A percentile compares a stretch with the other conserved stretches of the same genome.
Evolutionary conservation across 2,888 invertebrate species (phyloP).

Genomic region (Drosophila fungiperda): DNA sequence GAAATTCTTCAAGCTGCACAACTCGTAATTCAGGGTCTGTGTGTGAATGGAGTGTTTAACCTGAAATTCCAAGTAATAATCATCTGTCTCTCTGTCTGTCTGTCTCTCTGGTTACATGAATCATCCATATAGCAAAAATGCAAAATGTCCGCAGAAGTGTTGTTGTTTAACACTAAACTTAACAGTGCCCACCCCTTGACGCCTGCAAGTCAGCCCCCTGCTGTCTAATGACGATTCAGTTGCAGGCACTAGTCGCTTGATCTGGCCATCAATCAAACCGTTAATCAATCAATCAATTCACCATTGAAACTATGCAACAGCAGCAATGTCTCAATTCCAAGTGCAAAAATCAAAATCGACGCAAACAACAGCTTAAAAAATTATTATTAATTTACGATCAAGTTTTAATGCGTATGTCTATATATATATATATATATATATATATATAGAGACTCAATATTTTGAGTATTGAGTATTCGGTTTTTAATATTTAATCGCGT

Average conservation of each 20-base stretch:
- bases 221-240: conserved; percentile 53
- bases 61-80: background rate
- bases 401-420: conserved; percentile 27
- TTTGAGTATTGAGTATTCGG: conserved; percentile 28
- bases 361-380: conserved; percentile 20
- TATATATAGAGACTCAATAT: conserved; percentile 9
- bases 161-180: background rate
- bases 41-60: background rate
- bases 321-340: conserved; percentile 34
- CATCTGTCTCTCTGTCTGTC: background rate
- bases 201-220: conserved; percentile 12
- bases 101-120: conserved; percentile 1
- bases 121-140: conserved; percentile 1
- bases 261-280: conserved; percentile 45
- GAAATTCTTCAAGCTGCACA: background rate
- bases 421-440: background rate
- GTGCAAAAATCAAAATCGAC: conserved; percentile 29
- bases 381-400: conserved; percentile 68
- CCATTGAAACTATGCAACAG: conserved; percentile 66
- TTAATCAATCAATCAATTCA: conserved; percentile 60
- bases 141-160: conserved; percentile 15
- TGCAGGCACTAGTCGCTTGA: conserved; percentile 44
- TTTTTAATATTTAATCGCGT: conserved; percentile 52
- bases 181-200: background rate
- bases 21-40: conserved; percentile 1